A percentile compares a stretch with the other conserved stretches of the same genome.
Evolutionary conservation across 1,140 invertebrate species (phyloP).

Genomic region (Dendroctonus ponderosae): DNA sequence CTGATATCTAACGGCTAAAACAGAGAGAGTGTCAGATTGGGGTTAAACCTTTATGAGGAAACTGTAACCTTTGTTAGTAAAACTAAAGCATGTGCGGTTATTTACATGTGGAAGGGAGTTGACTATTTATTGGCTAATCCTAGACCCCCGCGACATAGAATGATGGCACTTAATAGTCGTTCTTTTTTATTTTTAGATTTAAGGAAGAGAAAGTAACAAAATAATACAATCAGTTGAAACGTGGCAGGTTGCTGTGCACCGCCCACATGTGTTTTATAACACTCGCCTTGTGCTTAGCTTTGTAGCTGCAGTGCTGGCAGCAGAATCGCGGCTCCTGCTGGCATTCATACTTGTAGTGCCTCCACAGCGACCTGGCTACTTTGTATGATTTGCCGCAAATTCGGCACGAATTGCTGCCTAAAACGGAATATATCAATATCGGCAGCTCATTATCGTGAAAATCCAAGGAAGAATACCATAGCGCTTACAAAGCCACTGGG

Average conservation of each 20-base stretch:
- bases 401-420: constrained; percentile 47
- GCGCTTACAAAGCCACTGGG: no score
- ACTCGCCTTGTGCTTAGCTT: constrained; percentile 51
- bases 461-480: no score
- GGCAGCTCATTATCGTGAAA: no score
- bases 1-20: constrained; percentile 37
- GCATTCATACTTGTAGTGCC: constrained; percentile 67
- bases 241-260: not conserved
- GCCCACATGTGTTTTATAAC: constrained; percentile 47
- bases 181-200: no score
- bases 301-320: constrained; percentile 51
- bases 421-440: not conserved
- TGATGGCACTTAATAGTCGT: no score
- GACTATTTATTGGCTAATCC: not conserved
- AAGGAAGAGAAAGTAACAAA: no score
- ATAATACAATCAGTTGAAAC: no score
- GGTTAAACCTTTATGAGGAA: no score
- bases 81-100: not conserved
- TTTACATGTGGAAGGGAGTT: constrained; percentile 1
- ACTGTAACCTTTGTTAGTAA: not conserved
- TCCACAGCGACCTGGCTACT: constrained; percentile 54
- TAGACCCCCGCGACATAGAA: no score
- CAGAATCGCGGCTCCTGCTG: constrained; percentile 55
- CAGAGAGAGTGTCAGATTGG: not conserved
- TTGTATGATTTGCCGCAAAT: constrained; percentile 63